Base-by-base conservation (phyloP, 1,140 invertebrate genomes). In the Helicoverpa zea region DNA sequence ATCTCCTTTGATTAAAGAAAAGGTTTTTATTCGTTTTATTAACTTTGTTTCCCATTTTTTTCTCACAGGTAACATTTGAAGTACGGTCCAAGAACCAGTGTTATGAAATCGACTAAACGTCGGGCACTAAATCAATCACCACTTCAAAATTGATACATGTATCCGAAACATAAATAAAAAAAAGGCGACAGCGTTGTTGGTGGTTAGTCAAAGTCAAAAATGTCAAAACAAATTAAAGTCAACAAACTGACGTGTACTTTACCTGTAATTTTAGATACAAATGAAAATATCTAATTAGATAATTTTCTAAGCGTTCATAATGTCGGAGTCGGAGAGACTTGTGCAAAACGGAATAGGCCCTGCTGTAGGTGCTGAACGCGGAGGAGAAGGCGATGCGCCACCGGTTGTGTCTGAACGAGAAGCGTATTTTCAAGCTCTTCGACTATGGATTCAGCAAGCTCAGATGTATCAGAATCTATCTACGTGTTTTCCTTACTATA, bases 401-500 rank as follows among this genome's bases (percentile, higher is more conserved):
- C 84, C 64, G 64, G 16, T 16, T 23, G 73, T 86, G 23, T 88
- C 90, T 5, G 94, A 95, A 81, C 95, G 95, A 49, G 96, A 96
- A 81, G 95, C 95, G n/a, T 96, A 96, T 87, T 96, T 96, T 76
- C 92, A 94, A 29, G 90, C 92, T 10, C 85, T 95, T 43, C 86
- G 91, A 87, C 87, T 94, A 83, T 96, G 96, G 96, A 94, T 96
- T 10, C 95, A 96, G 72, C 96, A 96, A 82, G 95, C 95, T 0
- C 93, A 96, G 78, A 91, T 96, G 83, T 94, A 95, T 49, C 95
- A 96, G 81, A 95, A 95, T 72, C 82, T 95, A 9, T 95, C 93
- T 68, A 93, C 95, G 29, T 96, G 95, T 88, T 96, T 96, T 83
- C 96, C 96, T 7, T 96, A 96, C 83, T 96, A 96, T 81, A 90